phyloP scores from a whole-genome alignment of 2,113 vertebrate genomes.

The Phalacrocorax pelagicus region DNA sequence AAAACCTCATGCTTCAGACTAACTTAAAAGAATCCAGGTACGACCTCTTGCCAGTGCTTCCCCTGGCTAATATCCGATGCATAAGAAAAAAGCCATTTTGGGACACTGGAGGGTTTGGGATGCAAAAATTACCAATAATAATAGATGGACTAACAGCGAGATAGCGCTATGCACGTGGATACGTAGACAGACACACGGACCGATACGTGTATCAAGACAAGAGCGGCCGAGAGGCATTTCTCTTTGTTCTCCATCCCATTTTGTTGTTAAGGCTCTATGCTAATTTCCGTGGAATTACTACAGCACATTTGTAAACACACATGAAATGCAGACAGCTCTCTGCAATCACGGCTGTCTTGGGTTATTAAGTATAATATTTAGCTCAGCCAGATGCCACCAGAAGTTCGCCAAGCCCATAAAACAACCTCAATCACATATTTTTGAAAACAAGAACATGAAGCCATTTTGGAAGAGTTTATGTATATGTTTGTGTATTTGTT shows the following conservation, averaged over 20 bases:
- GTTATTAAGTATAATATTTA: slow-evolving; percentile 61
- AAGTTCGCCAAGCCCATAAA: slow-evolving; percentile 56
- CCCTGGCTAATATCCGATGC: neutral
- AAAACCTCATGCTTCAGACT: neutral
- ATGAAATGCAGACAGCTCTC: slow-evolving; percentile 32
- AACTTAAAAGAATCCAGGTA: neutral
- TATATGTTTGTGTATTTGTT: neutral
- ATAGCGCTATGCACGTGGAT: accelerated
- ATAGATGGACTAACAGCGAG: neutral
- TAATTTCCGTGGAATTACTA: slow-evolving; percentile 27
- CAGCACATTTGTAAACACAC: slow-evolving; percentile 40
- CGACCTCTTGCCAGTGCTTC: neutral
- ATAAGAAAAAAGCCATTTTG: neutral
- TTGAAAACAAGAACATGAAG: neutral
- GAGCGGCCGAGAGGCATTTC: neutral
- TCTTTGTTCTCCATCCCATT: slow-evolving; percentile 28
- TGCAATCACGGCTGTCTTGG: slow-evolving; percentile 35
- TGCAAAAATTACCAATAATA: neutral
- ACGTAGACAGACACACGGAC: accelerated
- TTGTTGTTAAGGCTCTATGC: neutral
- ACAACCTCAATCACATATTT: slow-evolving; percentile 37
- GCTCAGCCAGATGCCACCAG: slow-evolving; percentile 59
- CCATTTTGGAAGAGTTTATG: neutral
- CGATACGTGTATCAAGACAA: accelerated
- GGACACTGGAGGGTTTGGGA: neutral